Evolutionary conservation across 2,797 vertebrate genomes (phyloP).

Genomic region (Nothura maculosa): DNA sequence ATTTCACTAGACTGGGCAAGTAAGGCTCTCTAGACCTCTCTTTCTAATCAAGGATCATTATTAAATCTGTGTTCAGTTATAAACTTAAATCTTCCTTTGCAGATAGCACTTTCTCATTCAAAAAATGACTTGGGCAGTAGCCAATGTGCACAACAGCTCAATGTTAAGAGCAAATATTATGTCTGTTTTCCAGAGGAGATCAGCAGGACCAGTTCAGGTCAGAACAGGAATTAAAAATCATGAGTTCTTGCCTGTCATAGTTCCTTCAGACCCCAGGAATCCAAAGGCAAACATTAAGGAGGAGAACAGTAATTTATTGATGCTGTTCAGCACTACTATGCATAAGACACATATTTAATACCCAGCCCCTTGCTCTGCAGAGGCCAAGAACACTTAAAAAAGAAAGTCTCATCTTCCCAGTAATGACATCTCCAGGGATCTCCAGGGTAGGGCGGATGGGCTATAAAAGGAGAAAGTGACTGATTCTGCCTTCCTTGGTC

Average conservation of each 20-base stretch:
- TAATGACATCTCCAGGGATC: constrained; percentile 48
- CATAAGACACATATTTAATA: constrained; percentile 23
- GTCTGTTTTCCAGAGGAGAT: not conserved
- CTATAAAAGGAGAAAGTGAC: not conserved
- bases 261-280: not conserved
- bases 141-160: not conserved
- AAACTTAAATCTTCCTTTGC: not conserved
- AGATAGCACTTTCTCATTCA: not conserved
- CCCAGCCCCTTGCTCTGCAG: constrained; percentile 11
- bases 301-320: constrained; percentile 2
- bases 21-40: not conserved
- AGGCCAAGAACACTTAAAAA: not conserved
- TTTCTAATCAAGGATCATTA: not conserved
- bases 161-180: not conserved
- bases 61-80: not conserved
- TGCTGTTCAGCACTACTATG: not conserved
- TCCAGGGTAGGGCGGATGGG: not conserved
- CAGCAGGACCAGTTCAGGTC: not conserved
- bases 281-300: not conserved
- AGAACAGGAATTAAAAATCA: not conserved
- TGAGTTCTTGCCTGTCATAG: not conserved
- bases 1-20: not conserved
- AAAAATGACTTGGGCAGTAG: not conserved
- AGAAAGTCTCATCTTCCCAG: constrained; percentile 32
- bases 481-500: not conserved